These are phyloP conservation scores for Quadriops clusia DNA, from an alignment of 2,888 invertebrate species.

Conservation along the genomic window DNA sequence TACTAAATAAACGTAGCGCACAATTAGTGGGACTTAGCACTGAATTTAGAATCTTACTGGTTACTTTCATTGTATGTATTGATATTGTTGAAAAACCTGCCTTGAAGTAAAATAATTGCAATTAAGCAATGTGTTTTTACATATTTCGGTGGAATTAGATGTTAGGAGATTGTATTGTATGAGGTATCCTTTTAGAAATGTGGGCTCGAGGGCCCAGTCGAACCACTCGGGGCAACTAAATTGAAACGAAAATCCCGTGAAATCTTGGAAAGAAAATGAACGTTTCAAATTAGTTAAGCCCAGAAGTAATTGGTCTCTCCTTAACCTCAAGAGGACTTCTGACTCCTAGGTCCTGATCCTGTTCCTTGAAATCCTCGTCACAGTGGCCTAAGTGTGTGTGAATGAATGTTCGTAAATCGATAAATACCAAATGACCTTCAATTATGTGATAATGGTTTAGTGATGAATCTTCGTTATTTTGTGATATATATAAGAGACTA, in stretches of 20 bases:
- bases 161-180: slow-evolving; percentile 3
- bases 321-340: slow-evolving; percentile 35
- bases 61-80: too few relatives aligned
- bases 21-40: too few relatives aligned
- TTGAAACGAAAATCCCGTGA: slow-evolving; percentile 3
- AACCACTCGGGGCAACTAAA: too few relatives aligned
- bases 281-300: slow-evolving; percentile 6
- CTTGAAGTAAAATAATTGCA: too few relatives aligned
- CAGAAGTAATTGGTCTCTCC: slow-evolving; percentile 18
- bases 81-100: too few relatives aligned
- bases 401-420: slow-evolving; percentile 5
- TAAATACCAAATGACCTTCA: slow-evolving; percentile 13
- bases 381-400: slow-evolving; percentile 19
- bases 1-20: too few relatives aligned
- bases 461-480: slow-evolving; percentile 24
- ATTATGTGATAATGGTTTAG: slow-evolving; percentile 33
- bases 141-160: too few relatives aligned
- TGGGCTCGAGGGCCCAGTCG: too few relatives aligned
- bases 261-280: slow-evolving; percentile 3
- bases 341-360: slow-evolving; percentile 28
- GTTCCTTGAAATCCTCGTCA: slow-evolving; percentile 15
- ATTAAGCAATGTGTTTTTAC: too few relatives aligned
- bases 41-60: too few relatives aligned
- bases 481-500: slow-evolving; percentile 2
- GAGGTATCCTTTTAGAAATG: too few relatives aligned